A percentile compares a stretch with the other conserved stretches of the same genome.
Conservation (phyloP, 1,140 invertebrate genomes). For the Oreohelix idahoensis region DNA sequence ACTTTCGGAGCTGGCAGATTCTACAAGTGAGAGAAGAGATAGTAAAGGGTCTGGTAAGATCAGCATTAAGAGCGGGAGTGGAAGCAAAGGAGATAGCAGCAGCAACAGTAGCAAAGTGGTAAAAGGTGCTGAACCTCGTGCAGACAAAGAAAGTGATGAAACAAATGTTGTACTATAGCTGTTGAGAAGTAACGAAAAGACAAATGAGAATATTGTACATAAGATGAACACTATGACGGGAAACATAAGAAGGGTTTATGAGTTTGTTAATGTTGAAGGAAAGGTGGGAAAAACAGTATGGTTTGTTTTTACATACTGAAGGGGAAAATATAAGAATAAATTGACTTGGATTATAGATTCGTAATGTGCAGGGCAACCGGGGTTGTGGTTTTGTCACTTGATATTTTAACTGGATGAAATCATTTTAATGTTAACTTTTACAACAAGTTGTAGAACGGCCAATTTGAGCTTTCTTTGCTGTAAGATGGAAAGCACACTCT, state of each 20-base stretch:
- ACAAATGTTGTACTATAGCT: conserved; percentile 43
- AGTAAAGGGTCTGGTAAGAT: background rate
- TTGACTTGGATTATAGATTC: too few species aligned
- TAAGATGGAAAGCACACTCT: too few species aligned
- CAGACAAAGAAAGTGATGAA: conserved; percentile 39
- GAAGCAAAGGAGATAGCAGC: background rate
- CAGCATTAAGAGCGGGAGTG: background rate
- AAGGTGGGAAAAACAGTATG: background rate
- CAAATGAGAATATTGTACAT: background rate
- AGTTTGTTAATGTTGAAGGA: background rate
- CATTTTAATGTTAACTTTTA: background rate
- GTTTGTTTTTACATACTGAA: background rate
- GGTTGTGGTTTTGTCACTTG: background rate
- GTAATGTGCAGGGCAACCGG: too few species aligned
- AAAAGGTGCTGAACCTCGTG: background rate
- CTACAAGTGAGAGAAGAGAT: background rate
- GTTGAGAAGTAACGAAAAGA: background rate
- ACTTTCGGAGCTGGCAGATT: background rate
- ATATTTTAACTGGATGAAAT: background rate
- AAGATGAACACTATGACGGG: background rate
- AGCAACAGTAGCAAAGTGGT: conserved; percentile 10
- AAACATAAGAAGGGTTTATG: background rate
- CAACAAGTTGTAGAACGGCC: background rate
- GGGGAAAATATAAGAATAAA: too few species aligned
- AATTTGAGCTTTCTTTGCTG: background rate